Conservation (phyloP, 2,888 invertebrate species). For the Oligia strigilis region DNA sequence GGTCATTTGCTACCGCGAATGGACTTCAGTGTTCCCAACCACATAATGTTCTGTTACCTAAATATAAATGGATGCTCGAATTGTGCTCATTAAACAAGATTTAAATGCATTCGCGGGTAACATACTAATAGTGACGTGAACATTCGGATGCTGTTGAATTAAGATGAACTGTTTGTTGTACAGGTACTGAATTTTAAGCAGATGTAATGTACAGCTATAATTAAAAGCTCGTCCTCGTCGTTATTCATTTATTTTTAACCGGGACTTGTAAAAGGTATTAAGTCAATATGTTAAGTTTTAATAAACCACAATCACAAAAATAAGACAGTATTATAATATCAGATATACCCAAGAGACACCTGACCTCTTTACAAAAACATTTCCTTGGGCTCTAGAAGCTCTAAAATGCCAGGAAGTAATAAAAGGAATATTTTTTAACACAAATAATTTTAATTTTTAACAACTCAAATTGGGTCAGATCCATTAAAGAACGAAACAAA, state of each 20-base stretch:
- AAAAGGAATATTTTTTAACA: conserved; percentile 40
- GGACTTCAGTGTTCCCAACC: conserved; percentile 64
- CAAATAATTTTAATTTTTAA: conserved; percentile 49
- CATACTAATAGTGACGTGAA: conserved; percentile 60
- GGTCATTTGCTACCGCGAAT: conserved; percentile 67
- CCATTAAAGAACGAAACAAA: conserved; percentile 62
- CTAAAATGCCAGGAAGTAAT: conserved; percentile 19
- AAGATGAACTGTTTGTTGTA: conserved; percentile 45
- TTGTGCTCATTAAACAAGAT: conserved; percentile 65
- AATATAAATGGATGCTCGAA: conserved; percentile 61
- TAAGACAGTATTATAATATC: conserved; percentile 16
- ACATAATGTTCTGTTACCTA: conserved; percentile 62
- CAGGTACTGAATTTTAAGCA: conserved; percentile 22
- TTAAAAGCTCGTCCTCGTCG: conserved; percentile 13
- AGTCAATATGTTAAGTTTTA: not conserved
- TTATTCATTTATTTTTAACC: not conserved
- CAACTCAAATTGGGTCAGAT: conserved; percentile 50
- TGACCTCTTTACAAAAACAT: conserved; percentile 36
- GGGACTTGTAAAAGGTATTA: not conserved
- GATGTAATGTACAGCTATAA: conserved; percentile 8
- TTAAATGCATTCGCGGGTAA: conserved; percentile 64
- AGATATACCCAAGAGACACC: conserved; percentile 20
- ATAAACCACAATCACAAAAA: not conserved
- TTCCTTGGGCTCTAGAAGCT: conserved; percentile 10
- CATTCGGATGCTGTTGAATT: conserved; percentile 43